Conservation (phyloP, 2,888 invertebrate species). For the Pandemis cinnamomeana region DNA sequence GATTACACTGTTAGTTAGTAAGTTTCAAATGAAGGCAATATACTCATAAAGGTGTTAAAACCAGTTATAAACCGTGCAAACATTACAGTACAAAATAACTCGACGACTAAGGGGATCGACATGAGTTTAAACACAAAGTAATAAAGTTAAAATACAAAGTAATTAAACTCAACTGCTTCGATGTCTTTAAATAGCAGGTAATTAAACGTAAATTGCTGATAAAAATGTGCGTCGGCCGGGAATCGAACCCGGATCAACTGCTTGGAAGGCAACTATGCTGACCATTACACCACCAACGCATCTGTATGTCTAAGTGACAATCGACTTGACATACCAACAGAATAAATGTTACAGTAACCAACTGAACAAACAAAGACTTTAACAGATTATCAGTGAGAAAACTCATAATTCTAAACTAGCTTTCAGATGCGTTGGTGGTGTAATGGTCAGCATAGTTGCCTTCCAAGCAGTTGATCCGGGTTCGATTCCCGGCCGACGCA, state of each 20-base stretch:
- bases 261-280: slow-evolving; percentile 86
- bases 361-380: no score
- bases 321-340: no score
- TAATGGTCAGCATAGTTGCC: slow-evolving; percentile 86
- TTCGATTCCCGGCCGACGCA: slow-evolving; percentile 85
- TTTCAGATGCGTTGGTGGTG: slow-evolving; percentile 79
- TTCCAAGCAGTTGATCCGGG: slow-evolving; percentile 86
- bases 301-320: neutral
- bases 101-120: no score
- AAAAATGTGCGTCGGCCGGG: slow-evolving; percentile 42
- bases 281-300: slow-evolving; percentile 85
- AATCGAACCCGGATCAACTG: slow-evolving; percentile 86
- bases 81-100: no score
- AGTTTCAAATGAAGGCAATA: no score
- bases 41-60: no score
- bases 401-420: no score
- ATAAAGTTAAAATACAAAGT: neutral
- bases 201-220: neutral
- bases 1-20: no score
- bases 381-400: no score
- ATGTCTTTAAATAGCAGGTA: neutral
- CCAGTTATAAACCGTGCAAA: no score
- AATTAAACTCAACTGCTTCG: neutral
- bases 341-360: no score
- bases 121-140: no score